Percentiles rank a stretch among this genome's conserved stretches.
Conservation (phyloP, 2,797 vertebrate species). For the Galagoides demidoff region DNA sequence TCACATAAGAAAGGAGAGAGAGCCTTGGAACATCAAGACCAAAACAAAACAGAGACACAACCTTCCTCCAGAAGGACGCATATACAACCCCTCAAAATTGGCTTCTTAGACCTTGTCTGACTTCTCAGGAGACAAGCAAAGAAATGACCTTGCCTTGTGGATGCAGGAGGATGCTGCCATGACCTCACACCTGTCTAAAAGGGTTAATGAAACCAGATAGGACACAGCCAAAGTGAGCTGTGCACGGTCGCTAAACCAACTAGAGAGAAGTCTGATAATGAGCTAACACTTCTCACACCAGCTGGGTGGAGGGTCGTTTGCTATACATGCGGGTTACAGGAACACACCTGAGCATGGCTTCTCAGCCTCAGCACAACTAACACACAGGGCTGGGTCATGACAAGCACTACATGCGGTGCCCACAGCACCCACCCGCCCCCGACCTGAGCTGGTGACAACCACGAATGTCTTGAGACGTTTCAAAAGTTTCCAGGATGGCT, state of each 20-base stretch:
- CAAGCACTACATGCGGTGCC: too few relatives aligned
- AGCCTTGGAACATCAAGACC: slow-evolving; percentile 68
- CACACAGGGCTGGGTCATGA: accelerated
- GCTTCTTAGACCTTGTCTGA: neutral
- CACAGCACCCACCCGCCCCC: neutral
- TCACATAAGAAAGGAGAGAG: slow-evolving; percentile 39
- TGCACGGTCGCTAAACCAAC: neutral
- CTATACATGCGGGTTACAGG: accelerated
- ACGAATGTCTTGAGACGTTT: neutral
- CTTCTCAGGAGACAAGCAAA: slow-evolving; percentile 29
- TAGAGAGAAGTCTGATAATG: accelerated
- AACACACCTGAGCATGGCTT: accelerated
- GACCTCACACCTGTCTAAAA: accelerated
- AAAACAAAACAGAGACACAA: neutral
- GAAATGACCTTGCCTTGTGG: slow-evolving; percentile 21
- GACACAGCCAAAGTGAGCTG: accelerated
- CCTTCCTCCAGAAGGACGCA: slow-evolving; percentile 38
- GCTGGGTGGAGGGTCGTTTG: accelerated
- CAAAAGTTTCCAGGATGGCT: neutral
- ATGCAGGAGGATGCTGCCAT: neutral
- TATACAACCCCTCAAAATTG: accelerated
- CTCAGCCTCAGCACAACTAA: accelerated
- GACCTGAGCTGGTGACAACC: neutral
- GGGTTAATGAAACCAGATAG: neutral
- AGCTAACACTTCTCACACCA: neutral